phyloP scores from a whole-genome alignment of 2,888 invertebrate genomes.

The Drosophila aldrichi region DNA sequence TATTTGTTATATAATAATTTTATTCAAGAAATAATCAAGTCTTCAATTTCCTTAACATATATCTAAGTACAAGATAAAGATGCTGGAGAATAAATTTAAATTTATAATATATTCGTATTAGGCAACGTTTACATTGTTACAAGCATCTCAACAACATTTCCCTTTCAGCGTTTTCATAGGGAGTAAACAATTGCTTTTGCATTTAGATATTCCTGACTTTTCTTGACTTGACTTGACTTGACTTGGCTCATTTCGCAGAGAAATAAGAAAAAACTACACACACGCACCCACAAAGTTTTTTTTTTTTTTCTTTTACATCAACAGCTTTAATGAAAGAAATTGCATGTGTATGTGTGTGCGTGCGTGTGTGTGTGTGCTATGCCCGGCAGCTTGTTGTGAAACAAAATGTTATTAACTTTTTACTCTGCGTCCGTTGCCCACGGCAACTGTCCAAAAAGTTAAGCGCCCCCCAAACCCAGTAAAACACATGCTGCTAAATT shows the following conservation, averaged over 20 bases:
- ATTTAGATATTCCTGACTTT: not conserved
- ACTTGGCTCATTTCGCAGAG: slow-evolving; percentile 9
- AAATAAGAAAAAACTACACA: slow-evolving; percentile 2
- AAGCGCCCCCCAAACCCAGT: slow-evolving; percentile 21
- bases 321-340: slow-evolving; percentile 42
- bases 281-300: not conserved
- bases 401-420: slow-evolving; percentile 75
- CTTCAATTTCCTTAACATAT: too few relatives aligned
- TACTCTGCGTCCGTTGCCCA: slow-evolving; percentile 28
- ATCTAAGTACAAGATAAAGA: too few relatives aligned
- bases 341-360: slow-evolving; percentile 28
- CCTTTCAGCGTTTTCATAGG: too few relatives aligned
- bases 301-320: slow-evolving; percentile 6
- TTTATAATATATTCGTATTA: not conserved
- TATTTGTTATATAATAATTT: too few relatives aligned
- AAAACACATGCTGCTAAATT: slow-evolving; percentile 70
- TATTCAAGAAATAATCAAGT: too few relatives aligned
- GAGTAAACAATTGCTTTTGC: not conserved
- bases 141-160: not conserved
- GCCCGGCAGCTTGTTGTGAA: slow-evolving; percentile 44
- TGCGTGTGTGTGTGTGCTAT: not conserved
- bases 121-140: not conserved
- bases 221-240: not conserved
- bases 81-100: not conserved
- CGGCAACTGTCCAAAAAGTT: slow-evolving; percentile 34